Base-by-base conservation (phyloP, 2,797 vertebrate genomes). In the Anomalospiza imberbis region DNA sequence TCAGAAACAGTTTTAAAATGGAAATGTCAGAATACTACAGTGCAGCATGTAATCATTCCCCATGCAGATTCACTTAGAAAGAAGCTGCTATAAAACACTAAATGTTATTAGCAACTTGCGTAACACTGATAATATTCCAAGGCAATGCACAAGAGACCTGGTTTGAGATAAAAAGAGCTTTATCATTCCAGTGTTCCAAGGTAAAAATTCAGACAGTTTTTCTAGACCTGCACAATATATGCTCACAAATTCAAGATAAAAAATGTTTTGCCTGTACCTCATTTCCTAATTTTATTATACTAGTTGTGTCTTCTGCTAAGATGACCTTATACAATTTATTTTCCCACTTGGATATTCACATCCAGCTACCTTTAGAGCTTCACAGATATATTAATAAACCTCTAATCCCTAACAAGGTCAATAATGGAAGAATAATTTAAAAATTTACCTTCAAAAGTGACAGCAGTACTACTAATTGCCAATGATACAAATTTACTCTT, bases 61-160 rank as follows among this genome's bases (percentile, higher is more conserved):
- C 9, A 0, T 25, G 80, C 89, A 93, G 71, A 70, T 5, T 42
- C 55, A 47, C 57, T 22, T 36, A 60, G 70, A 81, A 55, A 86
- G 66, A 76, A 82, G 70, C 50, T 94, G 71, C 60, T 67, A 9
- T 54, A 67, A 71, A 86, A n/a, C 38, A 31, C 51, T 9, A 12
- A 74, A 78, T 1, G 0, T 55, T 91, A 50, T 16, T 78, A 88
- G 88, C 85, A 77, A n/a, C 76, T 96, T 95, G 93, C 0, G 0
- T 53, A 57, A 73, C 67, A 63, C 77, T 76, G 94, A 94, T 94
- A 96, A 93, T 36, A 54, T 67, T 94, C 42, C 38, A 67, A 71
- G 91, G 83, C 70, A 47, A 48, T 60, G 63, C 73, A 85, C 53
- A 77, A n/a, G 83, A 96, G 80, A 61, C 89, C 2, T 34, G 79